Evolutionary conservation across 2,797 vertebrate genomes (phyloP).

Genomic region (Tarsius wallacei): DNA sequence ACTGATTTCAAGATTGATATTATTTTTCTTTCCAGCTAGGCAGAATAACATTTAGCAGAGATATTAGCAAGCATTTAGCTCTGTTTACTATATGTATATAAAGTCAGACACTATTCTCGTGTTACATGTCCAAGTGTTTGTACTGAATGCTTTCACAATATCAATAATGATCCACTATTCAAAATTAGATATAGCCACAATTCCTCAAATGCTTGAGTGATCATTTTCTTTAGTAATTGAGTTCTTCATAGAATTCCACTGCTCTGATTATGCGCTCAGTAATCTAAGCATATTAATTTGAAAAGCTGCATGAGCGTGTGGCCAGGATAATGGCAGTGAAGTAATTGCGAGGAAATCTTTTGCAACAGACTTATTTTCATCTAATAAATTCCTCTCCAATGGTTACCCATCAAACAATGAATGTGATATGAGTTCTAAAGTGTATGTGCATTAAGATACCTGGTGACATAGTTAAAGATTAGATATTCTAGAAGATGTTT

Average conservation of each 20-base stretch:
- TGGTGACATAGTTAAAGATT: slow-evolving; percentile 85
- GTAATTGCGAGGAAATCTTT: slow-evolving; percentile 92
- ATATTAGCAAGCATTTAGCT: slow-evolving; percentile 50
- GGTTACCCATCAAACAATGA: slow-evolving; percentile 86
- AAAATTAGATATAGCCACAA: slow-evolving; percentile 89
- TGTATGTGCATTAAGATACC: slow-evolving; percentile 81
- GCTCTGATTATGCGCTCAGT: slow-evolving; percentile 89
- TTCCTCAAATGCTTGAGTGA: slow-evolving; percentile 89
- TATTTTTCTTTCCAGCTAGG: slow-evolving; percentile 7
- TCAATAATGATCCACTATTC: slow-evolving; percentile 89
- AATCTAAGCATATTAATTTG: slow-evolving; percentile 91
- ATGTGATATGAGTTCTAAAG: slow-evolving; percentile 89
- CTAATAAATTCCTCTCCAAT: slow-evolving; percentile 91
- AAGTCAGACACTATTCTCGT: slow-evolving; percentile 44
- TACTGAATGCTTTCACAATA: slow-evolving; percentile 85
- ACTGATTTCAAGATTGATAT: slow-evolving; percentile 12
- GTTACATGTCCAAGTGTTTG: slow-evolving; percentile 75
- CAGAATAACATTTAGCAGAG: slow-evolving; percentile 50
- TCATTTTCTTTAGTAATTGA: slow-evolving; percentile 92
- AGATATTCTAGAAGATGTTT: slow-evolving; percentile 72
- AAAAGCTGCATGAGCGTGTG: slow-evolving; percentile 88
- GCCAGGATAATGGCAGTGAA: slow-evolving; percentile 88
- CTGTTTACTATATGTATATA: slow-evolving; percentile 32
- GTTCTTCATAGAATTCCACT: slow-evolving; percentile 88
- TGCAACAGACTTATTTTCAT: slow-evolving; percentile 91